These are phyloP conservation scores for Paralichthys olivaceus DNA, from an alignment of 2,113 vertebrate species.

Conservation along the genomic window DNA sequence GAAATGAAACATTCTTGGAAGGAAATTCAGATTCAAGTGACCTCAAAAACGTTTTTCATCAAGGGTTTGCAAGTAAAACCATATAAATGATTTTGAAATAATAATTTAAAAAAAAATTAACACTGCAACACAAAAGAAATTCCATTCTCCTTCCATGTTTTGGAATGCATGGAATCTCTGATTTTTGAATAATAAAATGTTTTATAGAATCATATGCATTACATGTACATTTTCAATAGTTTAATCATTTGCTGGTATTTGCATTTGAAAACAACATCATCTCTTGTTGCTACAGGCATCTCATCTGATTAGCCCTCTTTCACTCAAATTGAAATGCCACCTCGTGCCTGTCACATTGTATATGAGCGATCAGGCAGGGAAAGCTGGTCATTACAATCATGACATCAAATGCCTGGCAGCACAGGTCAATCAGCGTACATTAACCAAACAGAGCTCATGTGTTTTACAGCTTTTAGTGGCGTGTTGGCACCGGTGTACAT, in stretches of 20 bases:
- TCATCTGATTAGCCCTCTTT: slow-evolving; percentile 64
- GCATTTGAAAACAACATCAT: slow-evolving; percentile 11
- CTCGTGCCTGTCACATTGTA: slow-evolving; percentile 59
- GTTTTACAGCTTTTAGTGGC: slow-evolving; percentile 80
- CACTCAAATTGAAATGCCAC: slow-evolving; percentile 63
- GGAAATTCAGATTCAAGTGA: not conserved
- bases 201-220: no score
- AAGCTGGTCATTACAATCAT: slow-evolving; percentile 76
- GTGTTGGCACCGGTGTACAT: slow-evolving; percentile 64
- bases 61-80: not conserved
- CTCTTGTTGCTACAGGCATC: slow-evolving; percentile 27
- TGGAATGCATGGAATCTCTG: no score
- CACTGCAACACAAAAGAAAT: no score
- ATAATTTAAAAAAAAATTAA: no score
- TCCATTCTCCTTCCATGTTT: no score
- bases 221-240: not conserved
- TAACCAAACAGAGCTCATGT: slow-evolving; percentile 80
- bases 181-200: no score
- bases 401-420: slow-evolving; percentile 77
- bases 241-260: not conserved
- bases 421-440: slow-evolving; percentile 75
- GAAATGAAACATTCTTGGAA: not conserved
- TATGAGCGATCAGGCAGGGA: slow-evolving; percentile 65
- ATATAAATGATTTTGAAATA: not conserved
- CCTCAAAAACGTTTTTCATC: not conserved